Conservation (phyloP, 1,140 invertebrate genomes). For the Gryllus bimaculatus region DNA sequence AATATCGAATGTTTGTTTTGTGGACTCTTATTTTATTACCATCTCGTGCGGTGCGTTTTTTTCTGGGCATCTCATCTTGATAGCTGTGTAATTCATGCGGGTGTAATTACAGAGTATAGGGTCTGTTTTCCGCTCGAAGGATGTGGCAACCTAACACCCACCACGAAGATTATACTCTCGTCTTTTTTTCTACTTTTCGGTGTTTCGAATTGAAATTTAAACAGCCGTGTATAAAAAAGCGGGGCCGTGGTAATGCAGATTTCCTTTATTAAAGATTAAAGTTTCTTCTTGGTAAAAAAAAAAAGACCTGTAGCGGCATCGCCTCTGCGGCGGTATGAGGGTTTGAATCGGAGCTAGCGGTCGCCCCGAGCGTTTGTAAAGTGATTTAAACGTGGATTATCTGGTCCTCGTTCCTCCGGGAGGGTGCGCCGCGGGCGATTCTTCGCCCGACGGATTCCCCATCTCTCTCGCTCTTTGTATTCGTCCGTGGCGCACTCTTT, state of each 20-base stretch:
- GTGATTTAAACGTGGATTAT: neutral
- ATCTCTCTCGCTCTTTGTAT: neutral
- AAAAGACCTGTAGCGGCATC: neutral
- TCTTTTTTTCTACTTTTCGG: neutral
- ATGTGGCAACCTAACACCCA: neutral
- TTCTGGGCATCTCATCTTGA: neutral
- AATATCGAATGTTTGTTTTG: constrained; percentile 2
- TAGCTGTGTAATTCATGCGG: neutral
- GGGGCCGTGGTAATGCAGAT: neutral
- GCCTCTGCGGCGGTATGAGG: neutral
- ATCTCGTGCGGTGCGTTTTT: neutral
- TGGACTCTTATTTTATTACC: neutral
- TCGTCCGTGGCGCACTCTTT: neutral
- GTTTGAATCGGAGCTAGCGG: neutral
- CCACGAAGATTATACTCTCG: too few species aligned
- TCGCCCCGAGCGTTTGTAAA: neutral
- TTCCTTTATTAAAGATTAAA: neutral
- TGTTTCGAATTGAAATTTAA: constrained; percentile 6
- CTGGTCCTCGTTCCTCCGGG: neutral
- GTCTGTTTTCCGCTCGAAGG: neutral
- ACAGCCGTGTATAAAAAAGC: neutral
- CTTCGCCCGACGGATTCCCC: neutral
- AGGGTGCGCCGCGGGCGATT: too few species aligned
- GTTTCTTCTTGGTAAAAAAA: neutral
- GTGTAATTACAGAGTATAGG: neutral